Evolutionary conservation across 2,888 invertebrate species (phyloP), one percentile per base, ranked within the genome.

Genomic region (Clistopyga incitator): DNA sequence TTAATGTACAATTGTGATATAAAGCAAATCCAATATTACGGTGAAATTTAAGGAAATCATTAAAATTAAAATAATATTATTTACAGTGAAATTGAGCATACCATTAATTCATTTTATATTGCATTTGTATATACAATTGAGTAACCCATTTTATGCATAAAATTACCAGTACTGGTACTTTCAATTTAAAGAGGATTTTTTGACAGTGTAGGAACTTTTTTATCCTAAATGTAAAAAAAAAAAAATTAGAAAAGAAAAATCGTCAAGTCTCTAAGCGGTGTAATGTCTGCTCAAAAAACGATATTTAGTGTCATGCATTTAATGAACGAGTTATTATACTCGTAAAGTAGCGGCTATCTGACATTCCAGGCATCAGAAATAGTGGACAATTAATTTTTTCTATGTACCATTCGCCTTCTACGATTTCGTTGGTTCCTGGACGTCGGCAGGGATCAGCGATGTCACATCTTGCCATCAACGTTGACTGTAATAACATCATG

Each of bases 371-470:
- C n/a, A 6, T 50, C 45, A 13, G 13, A 45, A 45, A 13, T 0
- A 45, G 13, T 45, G 15, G n/a, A n/a, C n/a, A n/a, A 50, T 6
- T 50, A 50, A 29, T 38, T 18, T 64, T n/a, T 25, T 15, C 11
- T 15, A 18, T 18, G 45, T 59, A 92, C 93, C 91, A 90, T 88
- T 92, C 88, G 15, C 85, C 88, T 10, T 87, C 79, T 4, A 90
- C 89, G 3, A 90, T 85, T 34, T 88, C 85, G 59, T 90, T 89
- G 3, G 74, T 90, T n/a, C 92, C 93, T 10, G 89, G 79, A n/a
- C 92, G 87, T 70, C 90, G 88, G 78, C 93, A 93, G 2, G 93
- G 90, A 78, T 93, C 91, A 1, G 89, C 85, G 15, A 93, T 90
- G 25, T 93, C 92, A 82, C 92, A 93, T 78, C 89, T 88, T 6